Percentiles rank a stretch among this genome's conserved stretches.
phyloP scores from a whole-genome alignment of 2,797 vertebrate genomes.

The Garrulus glandarius region DNA sequence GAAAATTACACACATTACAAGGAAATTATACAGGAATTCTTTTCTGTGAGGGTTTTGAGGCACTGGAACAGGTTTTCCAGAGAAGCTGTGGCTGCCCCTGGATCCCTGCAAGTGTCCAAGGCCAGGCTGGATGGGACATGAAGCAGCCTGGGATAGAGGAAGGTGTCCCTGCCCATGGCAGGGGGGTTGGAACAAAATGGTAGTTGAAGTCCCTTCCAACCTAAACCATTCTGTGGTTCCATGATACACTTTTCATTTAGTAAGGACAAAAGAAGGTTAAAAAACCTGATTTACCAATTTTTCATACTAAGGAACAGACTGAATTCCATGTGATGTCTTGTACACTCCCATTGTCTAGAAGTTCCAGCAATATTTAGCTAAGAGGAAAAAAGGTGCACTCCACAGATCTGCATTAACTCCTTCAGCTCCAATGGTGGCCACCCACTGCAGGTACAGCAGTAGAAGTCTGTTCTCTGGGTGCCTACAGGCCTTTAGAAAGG shows the following conservation, averaged over 20 bases:
- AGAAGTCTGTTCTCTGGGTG: background rate
- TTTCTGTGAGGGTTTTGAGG: background rate
- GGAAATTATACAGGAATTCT: background rate
- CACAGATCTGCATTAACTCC: background rate
- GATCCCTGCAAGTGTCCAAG: background rate
- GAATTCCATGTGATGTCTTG: background rate
- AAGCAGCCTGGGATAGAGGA: background rate
- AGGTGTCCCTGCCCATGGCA: background rate
- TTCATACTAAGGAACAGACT: background rate
- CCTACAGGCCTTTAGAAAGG: background rate
- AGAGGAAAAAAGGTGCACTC: background rate
- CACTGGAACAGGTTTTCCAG: background rate
- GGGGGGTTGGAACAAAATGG: rapidly evolving
- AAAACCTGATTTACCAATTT: background rate
- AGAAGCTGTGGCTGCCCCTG: background rate
- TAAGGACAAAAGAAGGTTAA: background rate
- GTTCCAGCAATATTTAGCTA: background rate
- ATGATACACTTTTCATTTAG: background rate
- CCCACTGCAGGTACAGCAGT: background rate
- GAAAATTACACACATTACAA: background rate
- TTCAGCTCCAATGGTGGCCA: background rate
- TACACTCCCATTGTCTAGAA: background rate
- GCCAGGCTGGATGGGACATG: background rate
- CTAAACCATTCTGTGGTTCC: background rate
- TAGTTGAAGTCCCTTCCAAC: background rate